Conservation (phyloP, 2,113 vertebrate genomes). For the Dasyprocta punctata region DNA sequence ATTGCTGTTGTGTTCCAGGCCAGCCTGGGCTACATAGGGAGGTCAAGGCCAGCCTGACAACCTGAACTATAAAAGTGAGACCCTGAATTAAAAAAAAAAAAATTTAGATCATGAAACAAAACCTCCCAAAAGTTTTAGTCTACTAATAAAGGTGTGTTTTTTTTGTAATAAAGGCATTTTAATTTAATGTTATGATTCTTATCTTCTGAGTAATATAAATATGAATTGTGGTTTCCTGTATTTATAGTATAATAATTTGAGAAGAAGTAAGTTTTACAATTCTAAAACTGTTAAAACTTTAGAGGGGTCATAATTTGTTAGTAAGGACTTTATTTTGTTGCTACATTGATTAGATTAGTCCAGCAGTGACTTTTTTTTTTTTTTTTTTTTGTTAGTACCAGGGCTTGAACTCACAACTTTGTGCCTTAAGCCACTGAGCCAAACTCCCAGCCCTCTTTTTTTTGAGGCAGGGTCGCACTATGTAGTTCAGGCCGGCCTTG, state of each 20-base stretch:
- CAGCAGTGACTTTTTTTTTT: too few species aligned
- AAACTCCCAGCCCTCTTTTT: too few species aligned
- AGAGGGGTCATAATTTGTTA: not conserved
- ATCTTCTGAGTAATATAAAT: conserved; percentile 2
- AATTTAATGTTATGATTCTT: too few species aligned
- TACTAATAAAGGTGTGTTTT: not conserved
- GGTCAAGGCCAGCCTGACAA: not conserved
- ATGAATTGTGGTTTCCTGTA: not conserved
- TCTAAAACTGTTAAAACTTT: conserved; percentile 3
- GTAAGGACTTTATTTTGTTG: conserved; percentile 34
- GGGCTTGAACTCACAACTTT: too few species aligned
- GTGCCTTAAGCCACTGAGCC: too few species aligned
- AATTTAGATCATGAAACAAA: not conserved
- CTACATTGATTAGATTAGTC: conserved; percentile 29
- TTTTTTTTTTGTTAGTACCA: too few species aligned
- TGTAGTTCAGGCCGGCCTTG: too few species aligned
- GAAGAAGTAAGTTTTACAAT: conserved; percentile 18
- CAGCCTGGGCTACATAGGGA: not conserved
- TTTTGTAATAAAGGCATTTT: not conserved
- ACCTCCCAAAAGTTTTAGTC: not conserved
- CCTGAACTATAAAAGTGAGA: not conserved
- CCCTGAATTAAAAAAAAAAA: not conserved
- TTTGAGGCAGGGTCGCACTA: too few species aligned
- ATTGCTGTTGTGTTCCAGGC: not conserved
- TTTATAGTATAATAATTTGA: conserved; percentile 35